These are phyloP conservation scores for Gymnodraco acuticeps DNA, from an alignment of 2,797 vertebrate species.

Conservation along the genomic window DNA sequence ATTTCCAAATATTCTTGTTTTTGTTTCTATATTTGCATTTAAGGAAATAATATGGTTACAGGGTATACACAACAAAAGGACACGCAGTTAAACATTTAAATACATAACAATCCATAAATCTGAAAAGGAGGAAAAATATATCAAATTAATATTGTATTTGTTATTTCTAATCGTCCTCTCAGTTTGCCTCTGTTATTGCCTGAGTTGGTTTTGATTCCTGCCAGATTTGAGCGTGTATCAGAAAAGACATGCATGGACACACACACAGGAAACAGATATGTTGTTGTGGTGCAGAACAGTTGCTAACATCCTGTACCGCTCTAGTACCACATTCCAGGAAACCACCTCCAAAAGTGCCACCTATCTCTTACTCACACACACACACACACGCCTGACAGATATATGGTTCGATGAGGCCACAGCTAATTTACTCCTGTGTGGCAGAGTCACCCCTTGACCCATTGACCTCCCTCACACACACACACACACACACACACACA, in stretches of 20 bases:
- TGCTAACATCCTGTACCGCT: conserved; percentile 85
- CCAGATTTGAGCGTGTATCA: conserved; percentile 58
- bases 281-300: conserved; percentile 86
- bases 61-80: too few species aligned
- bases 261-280: conserved; percentile 82
- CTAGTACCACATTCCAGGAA: conserved; percentile 86
- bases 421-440: conserved; percentile 56
- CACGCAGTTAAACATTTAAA: too few species aligned
- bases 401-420: conserved; percentile 12
- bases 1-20: not conserved
- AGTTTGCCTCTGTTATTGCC: conserved; percentile 3
- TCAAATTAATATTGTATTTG: not conserved
- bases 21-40: too few species aligned
- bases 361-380: conserved; percentile 42
- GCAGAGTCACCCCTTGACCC: conserved; percentile 40
- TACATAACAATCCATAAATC: too few species aligned
- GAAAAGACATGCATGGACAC: conserved; percentile 49
- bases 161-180: not conserved
- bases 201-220: conserved; percentile 43
- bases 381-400: conserved; percentile 26
- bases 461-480: conserved; percentile 9
- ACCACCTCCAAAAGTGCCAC: conserved; percentile 75
- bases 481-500: not conserved
- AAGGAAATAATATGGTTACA: too few species aligned
- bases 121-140: too few species aligned